These are phyloP conservation scores for honey bee (Apis mellifera) DNA, from an alignment of 1,140 invertebrate genomes.

Conservation along the genomic window DNA sequence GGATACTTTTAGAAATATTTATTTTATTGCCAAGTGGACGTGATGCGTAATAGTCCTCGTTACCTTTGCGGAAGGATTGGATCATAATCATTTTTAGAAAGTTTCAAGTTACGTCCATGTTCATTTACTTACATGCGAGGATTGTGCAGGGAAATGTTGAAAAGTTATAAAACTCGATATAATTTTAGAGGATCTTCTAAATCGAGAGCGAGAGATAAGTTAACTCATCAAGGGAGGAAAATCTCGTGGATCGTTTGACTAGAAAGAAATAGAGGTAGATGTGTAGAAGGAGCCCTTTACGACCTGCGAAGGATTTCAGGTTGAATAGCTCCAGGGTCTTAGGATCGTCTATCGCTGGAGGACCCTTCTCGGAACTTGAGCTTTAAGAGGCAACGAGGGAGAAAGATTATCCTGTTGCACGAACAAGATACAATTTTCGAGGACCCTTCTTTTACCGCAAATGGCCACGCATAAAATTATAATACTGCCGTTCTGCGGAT, in stretches of 20 bases:
- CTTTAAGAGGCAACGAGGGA: slow-evolving; percentile 7
- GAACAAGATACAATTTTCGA: slow-evolving; percentile 37
- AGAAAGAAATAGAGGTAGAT: slow-evolving; percentile 15
- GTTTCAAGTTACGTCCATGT: not conserved
- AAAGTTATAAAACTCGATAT: too few relatives aligned
- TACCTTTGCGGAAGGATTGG: not conserved
- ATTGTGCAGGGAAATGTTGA: not conserved
- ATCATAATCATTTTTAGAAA: slow-evolving; percentile 17
- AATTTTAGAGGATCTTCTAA: not conserved
- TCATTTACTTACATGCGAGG: not conserved
- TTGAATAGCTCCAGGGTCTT: slow-evolving; percentile 52
- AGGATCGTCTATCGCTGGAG: slow-evolving; percentile 47
- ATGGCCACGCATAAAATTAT: slow-evolving; percentile 5
- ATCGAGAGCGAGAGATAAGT: not conserved
- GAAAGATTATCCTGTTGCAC: slow-evolving; percentile 45
- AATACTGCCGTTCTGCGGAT: not conserved
- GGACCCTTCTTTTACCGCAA: not conserved
- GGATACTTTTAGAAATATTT: not conserved
- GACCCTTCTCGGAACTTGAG: slow-evolving; percentile 51
- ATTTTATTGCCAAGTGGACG: not conserved
- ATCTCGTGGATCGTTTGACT: not conserved
- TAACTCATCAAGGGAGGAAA: not conserved
- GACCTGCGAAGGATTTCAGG: slow-evolving; percentile 59
- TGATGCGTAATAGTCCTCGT: not conserved
- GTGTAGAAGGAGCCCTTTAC: slow-evolving; percentile 45